Conservation (phyloP, 2,888 invertebrate species). For the Cancer borealis region DNA sequence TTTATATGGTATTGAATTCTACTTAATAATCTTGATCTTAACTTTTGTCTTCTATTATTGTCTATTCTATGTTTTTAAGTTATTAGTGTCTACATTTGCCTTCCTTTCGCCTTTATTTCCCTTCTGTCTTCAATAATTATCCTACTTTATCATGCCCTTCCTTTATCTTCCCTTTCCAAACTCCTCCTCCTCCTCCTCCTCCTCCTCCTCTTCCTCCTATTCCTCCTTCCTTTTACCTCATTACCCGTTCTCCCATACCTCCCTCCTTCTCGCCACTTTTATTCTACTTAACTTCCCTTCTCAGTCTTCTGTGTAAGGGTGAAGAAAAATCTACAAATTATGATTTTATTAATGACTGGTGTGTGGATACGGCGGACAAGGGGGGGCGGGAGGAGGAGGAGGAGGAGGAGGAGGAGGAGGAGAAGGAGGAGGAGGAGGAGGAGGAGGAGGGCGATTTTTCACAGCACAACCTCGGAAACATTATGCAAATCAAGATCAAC, state of each 20-base stretch:
- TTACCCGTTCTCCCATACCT: not conserved
- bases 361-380: not conserved
- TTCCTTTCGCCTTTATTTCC: too few relatives aligned
- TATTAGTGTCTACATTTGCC: too few relatives aligned
- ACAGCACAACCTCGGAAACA: not conserved
- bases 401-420: not conserved
- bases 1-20: too few relatives aligned
- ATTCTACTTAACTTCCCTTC: not conserved
- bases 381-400: not conserved
- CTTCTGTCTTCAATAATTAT: too few relatives aligned
- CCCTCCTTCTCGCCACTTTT: not conserved
- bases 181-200: not conserved
- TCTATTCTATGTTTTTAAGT: too few relatives aligned
- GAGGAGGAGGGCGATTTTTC: not conserved
- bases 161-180: not conserved
- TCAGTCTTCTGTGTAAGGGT: not conserved
- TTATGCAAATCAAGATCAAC: constrained; percentile 9
- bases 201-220: not conserved
- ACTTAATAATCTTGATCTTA: too few relatives aligned
- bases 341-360: constrained; percentile 51
- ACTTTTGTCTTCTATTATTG: too few relatives aligned
- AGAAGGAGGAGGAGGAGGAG: too few relatives aligned
- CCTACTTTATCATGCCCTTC: not conserved
- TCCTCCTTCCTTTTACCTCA: too few relatives aligned
- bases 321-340: constrained; percentile 37